Percentiles rank a stretch among this genome's conserved stretches.
Evolutionary conservation across 2,797 vertebrate genomes (phyloP).

Genomic region (Menidia menidia): DNA sequence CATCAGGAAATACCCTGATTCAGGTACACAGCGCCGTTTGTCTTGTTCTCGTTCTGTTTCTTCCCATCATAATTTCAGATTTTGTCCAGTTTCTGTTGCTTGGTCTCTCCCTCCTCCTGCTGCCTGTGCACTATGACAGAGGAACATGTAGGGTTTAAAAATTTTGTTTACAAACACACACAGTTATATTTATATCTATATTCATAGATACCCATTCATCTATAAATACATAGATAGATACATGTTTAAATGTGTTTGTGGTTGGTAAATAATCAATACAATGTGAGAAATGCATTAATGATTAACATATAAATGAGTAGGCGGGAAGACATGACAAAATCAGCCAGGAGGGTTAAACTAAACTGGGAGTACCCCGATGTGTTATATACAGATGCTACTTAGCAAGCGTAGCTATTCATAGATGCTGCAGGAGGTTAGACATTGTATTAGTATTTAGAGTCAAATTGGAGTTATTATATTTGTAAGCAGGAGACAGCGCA

Average conservation of each 20-base stretch:
- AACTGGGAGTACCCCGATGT: constrained; percentile 55
- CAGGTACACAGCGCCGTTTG: constrained; percentile 66
- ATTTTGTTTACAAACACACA: not conserved
- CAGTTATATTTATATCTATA: not conserved
- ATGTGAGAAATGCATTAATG: constrained; percentile 57
- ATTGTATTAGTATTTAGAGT: constrained; percentile 21
- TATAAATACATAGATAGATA: not conserved
- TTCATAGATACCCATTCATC: not conserved
- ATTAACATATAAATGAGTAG: constrained; percentile 68
- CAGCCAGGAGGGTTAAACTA: constrained; percentile 52
- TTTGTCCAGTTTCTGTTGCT: constrained; percentile 37
- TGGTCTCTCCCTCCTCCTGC: constrained; percentile 32
- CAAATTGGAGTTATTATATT: constrained; percentile 17
- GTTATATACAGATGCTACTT: constrained; percentile 52
- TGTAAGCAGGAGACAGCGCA: constrained; percentile 20
- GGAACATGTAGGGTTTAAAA: constrained; percentile 20
- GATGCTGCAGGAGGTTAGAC: constrained; percentile 41
- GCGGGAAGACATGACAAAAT: constrained; percentile 67
- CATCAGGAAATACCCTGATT: constrained; percentile 68
- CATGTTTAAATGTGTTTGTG: constrained; percentile 19
- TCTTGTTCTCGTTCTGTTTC: constrained; percentile 28
- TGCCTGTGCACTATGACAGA: constrained; percentile 29
- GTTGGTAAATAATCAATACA: constrained; percentile 11
- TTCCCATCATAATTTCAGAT: constrained; percentile 25
- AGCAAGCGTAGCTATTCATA: constrained; percentile 48